Evolutionary conservation across 2,113 vertebrate species (phyloP), one percentile per base, ranked within the genome.

Genomic region (Onychostoma macrolepis): DNA sequence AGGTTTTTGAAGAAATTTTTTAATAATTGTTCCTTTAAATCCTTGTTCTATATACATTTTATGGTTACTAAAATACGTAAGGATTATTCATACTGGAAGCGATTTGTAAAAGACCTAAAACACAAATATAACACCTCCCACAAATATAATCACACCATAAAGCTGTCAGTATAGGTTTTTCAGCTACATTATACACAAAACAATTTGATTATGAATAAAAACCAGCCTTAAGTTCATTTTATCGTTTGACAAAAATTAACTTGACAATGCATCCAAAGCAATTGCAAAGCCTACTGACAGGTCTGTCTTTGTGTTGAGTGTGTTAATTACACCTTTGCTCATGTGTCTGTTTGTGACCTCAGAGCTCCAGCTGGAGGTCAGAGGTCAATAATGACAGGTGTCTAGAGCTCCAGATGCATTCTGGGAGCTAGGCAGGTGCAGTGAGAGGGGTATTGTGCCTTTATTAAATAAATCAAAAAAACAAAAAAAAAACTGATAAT

Each of bases 371-470:
- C 91, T 92, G 90, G 89, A 85, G 89, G 92, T 93, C 91, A 89
- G 67, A 90, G 93, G 80, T 94, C 92, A 91, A 83, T 28, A 17
- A 50, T 89, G 93, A 91, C 93, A 93, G 91, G 93, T 94, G 92
- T 93, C 87, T 86, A 77, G 17, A 82, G 84, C 86, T 90, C 76
- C 85, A 89, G 87, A 91, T 90, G 88, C 85, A 65, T 67, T 30
- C 53, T 87, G 87, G 48, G 61, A 69, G 77, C 65, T 48, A 36
- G 83, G 87, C 91, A 92, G 91, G 92, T 92, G 91, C 58, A 84
- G 80, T 45, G 69, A 83, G 53, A 80, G 24, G 12, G 48, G 50
- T 24, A 75, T 74, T 80, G 75, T 87, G 50, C 2, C 80, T 85
- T 67, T 83, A 83, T 69, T 69, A 71, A 69, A 83, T 36, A 33